A percentile compares a stretch with the other conserved stretches of the same genome.
These are phyloP conservation scores for Anoplius nigerrimus DNA, from an alignment of 2,888 invertebrate species.

Conservation along the genomic window DNA sequence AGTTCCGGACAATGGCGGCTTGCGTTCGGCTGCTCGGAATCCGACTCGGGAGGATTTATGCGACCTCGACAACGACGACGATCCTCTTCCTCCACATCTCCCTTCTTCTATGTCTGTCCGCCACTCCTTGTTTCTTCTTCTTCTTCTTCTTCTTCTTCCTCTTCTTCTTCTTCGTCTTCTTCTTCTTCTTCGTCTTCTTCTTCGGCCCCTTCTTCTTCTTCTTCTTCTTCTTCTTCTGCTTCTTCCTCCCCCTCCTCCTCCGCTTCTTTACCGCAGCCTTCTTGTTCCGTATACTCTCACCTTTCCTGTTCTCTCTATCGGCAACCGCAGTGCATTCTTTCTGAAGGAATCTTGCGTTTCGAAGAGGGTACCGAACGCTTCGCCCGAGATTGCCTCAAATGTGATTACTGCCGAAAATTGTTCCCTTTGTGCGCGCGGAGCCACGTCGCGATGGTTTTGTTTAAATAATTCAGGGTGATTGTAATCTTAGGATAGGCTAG, in stretches of 20 bases:
- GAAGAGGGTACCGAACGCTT: not conserved
- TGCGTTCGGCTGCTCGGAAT: conserved; percentile 71
- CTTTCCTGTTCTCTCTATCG: no score
- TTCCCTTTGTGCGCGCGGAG: no score
- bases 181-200: conserved; percentile 27
- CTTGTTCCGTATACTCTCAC: not conserved
- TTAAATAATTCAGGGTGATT: no score
- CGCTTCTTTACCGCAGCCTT: conserved; percentile 5
- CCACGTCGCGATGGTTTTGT: no score
- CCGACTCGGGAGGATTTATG: conserved; percentile 72
- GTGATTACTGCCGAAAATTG: no score
- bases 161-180: conserved; percentile 19
- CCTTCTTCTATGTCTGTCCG: conserved; percentile 16
- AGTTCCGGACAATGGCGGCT: conserved; percentile 70
- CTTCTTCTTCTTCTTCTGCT: conserved; percentile 19
- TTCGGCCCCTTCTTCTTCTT: conserved; percentile 3
- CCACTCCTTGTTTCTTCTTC: conserved; percentile 30
- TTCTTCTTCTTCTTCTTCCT: conserved; percentile 21
- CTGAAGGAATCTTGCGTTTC: not conserved
- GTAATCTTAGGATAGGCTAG: no score
- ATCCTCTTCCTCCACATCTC: conserved; percentile 5
- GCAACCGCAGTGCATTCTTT: not conserved
- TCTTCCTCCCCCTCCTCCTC: conserved; percentile 4
- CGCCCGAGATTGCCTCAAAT: not conserved
- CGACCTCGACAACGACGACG: conserved; percentile 61